Base-by-base conservation (phyloP, 2,797 vertebrate species). In the Neosalanx taihuensis region DNA sequence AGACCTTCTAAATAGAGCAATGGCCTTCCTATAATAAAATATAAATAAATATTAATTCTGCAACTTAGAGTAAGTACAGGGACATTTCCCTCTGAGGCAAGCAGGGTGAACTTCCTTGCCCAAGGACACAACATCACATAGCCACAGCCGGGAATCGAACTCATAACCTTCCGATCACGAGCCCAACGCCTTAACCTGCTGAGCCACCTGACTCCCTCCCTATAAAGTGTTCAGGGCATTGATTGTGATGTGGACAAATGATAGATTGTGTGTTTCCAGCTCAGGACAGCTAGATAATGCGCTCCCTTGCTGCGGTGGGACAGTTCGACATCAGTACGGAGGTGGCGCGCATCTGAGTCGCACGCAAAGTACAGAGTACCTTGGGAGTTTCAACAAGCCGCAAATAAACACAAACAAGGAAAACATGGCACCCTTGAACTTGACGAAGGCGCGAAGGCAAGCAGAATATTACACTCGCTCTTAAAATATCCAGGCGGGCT, bases 191-290 rank as follows among this genome's bases (percentile, higher is more conserved):
- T 26, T 26, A 26, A 26, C 23, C 23, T 26, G 23, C 23, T 26
- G 1, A 26, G 23, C 23, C 23, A 26, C 23, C 23, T 26, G 23
- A 26, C 23, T 26, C 23, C 7, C 41, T 13, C 13, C 41, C 41
- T 46, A 13, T 46, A 13, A 46, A 46, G 41, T 1, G 41, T 3
- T 12, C 41, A 46, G 10, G 41, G 41, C 10, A 13, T 46, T 46
- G 41, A 13, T 46, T 46, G 23, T 3, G 13, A 13, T 46, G 41
- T 46, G 12, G 12, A 46, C 2, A 12, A 46, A 12, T 13, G 41
- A 46, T 13, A 46, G 41, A 46, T 46, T 70, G 64, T 69, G 53
- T 70, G 67, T 61, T 59, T 29, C 35, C 23, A 64, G 63, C 51
- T 12, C 18, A 67, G 46, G 61, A 63, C 66, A 10, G 37, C 30